Evolutionary conservation across 2,113 vertebrate species (phyloP), one percentile per base, ranked within the genome.

Genomic region (Antechinus flavipes): DNA sequence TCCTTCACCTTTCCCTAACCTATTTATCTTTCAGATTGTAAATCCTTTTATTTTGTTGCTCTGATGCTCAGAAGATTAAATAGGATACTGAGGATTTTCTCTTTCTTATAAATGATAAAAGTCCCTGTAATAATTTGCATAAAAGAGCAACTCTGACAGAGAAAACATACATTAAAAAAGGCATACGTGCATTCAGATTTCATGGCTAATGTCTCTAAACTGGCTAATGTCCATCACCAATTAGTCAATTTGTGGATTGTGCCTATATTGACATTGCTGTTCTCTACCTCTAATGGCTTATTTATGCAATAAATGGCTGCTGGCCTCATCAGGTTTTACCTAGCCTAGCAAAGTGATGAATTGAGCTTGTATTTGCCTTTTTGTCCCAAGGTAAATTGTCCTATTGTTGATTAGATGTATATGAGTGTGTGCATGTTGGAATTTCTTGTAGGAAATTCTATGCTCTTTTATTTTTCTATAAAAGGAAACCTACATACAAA

Each of bases 271-370:
- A 93, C 53, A 8, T 49, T 50, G 91, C 35, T 3, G 0, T 89
- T 42, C 91, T 53, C 68, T 84, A 84, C 68, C n/a, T 84, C 68
- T 84, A 84, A 84, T 89, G 92, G 91, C 90, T 93, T 42, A 52
- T 53, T 90, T 93, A 89, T 90, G 52, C 93, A 95, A 30, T 25
- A 93, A 92, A 89, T 93, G 93, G 93, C 94, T 94, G 93, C 50
- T 94, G 91, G 68, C 55, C 91, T 95, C 95, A 89, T 97, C 97
- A 94, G 91, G 10, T 8, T 92, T 97, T 94, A 96, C 93, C 94
- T 92, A 58, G 93, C 96, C 95, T 94, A 94, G 96, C 94, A 97
- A 97, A 97, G 95, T 96, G 97, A 97, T 96, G 94, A 95, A 97
- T 96, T 96, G 84, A 54, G n/a, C 89, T 96, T 53, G 47, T 89